Base-by-base conservation (phyloP, 1,140 invertebrate genomes). In the Fragariocoptes setiger region DNA sequence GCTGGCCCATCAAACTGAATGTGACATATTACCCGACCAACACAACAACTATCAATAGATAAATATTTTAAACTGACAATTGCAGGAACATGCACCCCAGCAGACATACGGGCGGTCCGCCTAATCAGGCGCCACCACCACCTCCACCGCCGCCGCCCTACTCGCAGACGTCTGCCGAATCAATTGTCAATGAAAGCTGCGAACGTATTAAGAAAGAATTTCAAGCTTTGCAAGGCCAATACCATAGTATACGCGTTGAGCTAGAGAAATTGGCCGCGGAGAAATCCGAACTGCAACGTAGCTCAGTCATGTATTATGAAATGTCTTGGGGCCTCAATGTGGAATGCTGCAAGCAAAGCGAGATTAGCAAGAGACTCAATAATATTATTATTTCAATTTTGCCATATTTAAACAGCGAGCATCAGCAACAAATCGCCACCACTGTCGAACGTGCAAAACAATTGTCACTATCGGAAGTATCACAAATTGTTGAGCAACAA, bases 301-400 rank as follows among this genome's bases (percentile, higher is more conserved):
- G 88, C 67, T 88, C 86, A 62, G 79, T 86, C 53, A 86, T 88
- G 79, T 95, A 95, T 65, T 95, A 94, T 68, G 88, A 95, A 68
- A 94, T 95, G 83, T 90, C 85, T 20, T 94, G 90, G 64, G 85
- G 85, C 49, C 69, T 95, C 56, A 94, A 94, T 62, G 83, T 94
- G 52, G 90, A 97, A 69, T 90, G 95, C 82, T 85, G 92, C 63
- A 95, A 95, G 71, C 90, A 92, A 80, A 88, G 80, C 61, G 88
- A 97, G 67, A 92, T 94, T 54, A 79, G 78, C 22, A 95, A 95
- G 64, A 69, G 88, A 61, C 65, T 94, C 55, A 90, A 83, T 61
- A 79, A 79, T 47, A 86, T 94, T 53, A 85, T 90, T 55, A 78
- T 74, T 47, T 86, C 95, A 64, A 76, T 94, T 51, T 67, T 94